Evolutionary conservation across 2,797 vertebrate species (phyloP).

Genomic region (Coccyzus lansbergi): DNA sequence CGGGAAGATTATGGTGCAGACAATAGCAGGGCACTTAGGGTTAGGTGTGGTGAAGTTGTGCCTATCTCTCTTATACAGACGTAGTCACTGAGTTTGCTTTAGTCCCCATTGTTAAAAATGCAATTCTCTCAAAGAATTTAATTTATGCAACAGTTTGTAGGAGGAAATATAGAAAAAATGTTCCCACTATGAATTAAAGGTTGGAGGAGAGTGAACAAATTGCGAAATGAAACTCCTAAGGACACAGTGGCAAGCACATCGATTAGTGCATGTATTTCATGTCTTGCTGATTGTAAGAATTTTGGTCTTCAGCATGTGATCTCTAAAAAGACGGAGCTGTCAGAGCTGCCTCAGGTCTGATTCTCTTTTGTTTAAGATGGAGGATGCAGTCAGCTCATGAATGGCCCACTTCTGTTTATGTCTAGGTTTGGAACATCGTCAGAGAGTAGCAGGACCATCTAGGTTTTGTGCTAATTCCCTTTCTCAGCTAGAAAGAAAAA

Average conservation of each 20-base stretch:
- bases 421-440: not conserved
- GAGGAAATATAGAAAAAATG: not conserved
- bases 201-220: not conserved
- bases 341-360: not conserved
- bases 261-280: not conserved
- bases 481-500: not conserved
- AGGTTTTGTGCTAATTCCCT: not conserved
- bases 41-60: not conserved
- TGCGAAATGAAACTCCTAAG: not conserved
- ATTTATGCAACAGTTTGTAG: not conserved
- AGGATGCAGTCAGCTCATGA: not conserved
- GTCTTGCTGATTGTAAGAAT: not conserved
- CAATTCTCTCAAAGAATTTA: not conserved
- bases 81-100: not conserved
- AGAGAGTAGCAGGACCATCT: not conserved
- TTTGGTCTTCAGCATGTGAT: not conserved
- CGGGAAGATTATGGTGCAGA: not conserved
- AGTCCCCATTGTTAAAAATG: not conserved
- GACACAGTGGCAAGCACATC: not conserved
- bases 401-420: not conserved
- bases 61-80: fast-evolving
- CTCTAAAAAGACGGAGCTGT: not conserved
- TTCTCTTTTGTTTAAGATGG: not conserved
- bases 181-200: not conserved
- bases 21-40: not conserved